Evolutionary conservation across 2,113 vertebrate genomes (phyloP).

Genomic region (Apus apus): DNA sequence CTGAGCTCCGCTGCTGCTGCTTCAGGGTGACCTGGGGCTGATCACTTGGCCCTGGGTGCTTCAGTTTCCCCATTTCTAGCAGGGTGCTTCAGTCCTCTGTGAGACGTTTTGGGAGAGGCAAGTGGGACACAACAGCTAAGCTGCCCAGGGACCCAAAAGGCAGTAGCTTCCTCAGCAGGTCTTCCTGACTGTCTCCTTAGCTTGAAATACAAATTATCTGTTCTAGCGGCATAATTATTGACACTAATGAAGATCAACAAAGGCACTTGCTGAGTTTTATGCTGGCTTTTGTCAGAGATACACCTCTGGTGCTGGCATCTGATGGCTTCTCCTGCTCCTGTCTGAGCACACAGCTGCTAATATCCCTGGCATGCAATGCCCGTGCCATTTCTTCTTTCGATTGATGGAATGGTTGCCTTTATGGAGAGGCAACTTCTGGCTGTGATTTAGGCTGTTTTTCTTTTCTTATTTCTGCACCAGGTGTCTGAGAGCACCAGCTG

Average conservation of each 20-base stretch:
- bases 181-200: neutral
- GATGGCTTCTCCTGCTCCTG: neutral
- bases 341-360: neutral
- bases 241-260: neutral
- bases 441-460: neutral
- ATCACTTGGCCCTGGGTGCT: neutral
- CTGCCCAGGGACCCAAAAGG: fast-evolving
- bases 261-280: neutral
- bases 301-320: neutral
- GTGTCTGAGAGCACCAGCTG: neutral
- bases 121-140: neutral
- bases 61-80: neutral
- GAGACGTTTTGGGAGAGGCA: neutral
- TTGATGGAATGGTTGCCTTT: neutral
- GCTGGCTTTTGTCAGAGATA: neutral
- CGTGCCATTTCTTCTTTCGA: neutral
- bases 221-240: neutral
- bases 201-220: neutral
- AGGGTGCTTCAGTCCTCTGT: neutral
- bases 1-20: neutral
- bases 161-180: neutral
- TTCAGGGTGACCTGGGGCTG: neutral
- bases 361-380: fast-evolving
- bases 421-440: neutral
- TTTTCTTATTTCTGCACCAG: neutral